A percentile compares a stretch with the other conserved stretches of the same genome.
Conservation (phyloP, 2,888 invertebrate genomes). For the Anaspis maculata region DNA sequence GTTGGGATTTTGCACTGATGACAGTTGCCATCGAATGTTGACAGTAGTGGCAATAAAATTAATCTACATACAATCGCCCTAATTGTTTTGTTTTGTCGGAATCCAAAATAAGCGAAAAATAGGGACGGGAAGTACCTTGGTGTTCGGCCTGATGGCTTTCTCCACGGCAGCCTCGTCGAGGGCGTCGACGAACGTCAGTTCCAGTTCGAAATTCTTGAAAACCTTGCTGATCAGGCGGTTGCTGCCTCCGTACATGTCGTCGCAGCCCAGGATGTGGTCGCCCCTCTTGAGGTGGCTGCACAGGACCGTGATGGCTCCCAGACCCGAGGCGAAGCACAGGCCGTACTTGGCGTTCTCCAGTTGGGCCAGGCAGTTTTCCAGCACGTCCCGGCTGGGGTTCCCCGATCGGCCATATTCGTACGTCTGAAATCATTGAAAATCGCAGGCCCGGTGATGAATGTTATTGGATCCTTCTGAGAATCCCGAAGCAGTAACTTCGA, state of each 20-base stretch:
- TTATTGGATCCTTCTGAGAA: neutral
- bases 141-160: constrained; percentile 67
- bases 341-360: constrained; percentile 84
- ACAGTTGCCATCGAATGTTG: too few species aligned
- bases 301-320: constrained; percentile 76
- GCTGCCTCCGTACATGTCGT: constrained; percentile 94
- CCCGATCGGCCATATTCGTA: constrained; percentile 91
- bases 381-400: constrained; percentile 83
- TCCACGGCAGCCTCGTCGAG: constrained; percentile 57
- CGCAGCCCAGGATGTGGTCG: constrained; percentile 84
- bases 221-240: constrained; percentile 57
- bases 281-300: constrained; percentile 68
- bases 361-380: constrained; percentile 84
- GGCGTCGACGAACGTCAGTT: constrained; percentile 70
- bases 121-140: constrained; percentile 64
- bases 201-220: constrained; percentile 58
- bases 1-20: too few species aligned
- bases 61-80: too few species aligned
- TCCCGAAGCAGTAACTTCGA: too few species aligned
- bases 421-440: constrained; percentile 49
- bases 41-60: too few species aligned
- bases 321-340: constrained; percentile 78
- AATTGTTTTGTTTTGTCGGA: too few species aligned
- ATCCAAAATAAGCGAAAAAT: too few species aligned
- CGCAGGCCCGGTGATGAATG: neutral